Conservation (phyloP, 2,888 invertebrate species). For the Cataglyphis livida region DNA sequence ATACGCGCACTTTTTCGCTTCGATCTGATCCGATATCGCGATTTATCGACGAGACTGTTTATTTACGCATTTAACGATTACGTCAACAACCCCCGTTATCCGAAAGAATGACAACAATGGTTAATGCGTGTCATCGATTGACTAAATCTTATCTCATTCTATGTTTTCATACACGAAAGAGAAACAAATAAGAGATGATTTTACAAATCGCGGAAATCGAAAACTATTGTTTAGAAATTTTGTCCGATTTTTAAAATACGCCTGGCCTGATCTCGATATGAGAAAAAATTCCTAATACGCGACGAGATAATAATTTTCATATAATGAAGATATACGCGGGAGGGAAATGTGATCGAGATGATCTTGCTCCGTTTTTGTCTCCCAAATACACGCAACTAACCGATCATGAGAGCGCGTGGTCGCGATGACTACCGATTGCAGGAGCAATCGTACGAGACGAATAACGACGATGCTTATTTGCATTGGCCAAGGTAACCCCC, state of each 20-base stretch:
- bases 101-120: slow-evolving; percentile 27
- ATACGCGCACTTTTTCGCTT: not conserved
- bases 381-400: not conserved
- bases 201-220: not conserved
- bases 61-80: slow-evolving; percentile 30
- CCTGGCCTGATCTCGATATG: not conserved
- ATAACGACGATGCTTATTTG: slow-evolving; percentile 75
- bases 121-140: slow-evolving; percentile 15
- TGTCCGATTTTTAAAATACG: not conserved
- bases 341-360: not conserved
- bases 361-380: not conserved
- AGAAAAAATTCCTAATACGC: not conserved
- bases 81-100: slow-evolving; percentile 33
- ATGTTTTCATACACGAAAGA: not conserved
- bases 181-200: not conserved
- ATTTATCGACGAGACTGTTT: slow-evolving; percentile 41
- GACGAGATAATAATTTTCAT: not conserved
- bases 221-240: not conserved
- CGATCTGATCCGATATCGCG: slow-evolving; percentile 26
- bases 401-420: slow-evolving; percentile 11
- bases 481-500: slow-evolving; percentile 78
- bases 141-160: slow-evolving; percentile 33
- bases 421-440: slow-evolving; percentile 12
- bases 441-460: slow-evolving; percentile 61
- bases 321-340: not conserved